A percentile compares a stretch with the other conserved stretches of the same genome.
Conservation (phyloP, 2,888 invertebrate genomes). For the Ormyrus labotus region DNA sequence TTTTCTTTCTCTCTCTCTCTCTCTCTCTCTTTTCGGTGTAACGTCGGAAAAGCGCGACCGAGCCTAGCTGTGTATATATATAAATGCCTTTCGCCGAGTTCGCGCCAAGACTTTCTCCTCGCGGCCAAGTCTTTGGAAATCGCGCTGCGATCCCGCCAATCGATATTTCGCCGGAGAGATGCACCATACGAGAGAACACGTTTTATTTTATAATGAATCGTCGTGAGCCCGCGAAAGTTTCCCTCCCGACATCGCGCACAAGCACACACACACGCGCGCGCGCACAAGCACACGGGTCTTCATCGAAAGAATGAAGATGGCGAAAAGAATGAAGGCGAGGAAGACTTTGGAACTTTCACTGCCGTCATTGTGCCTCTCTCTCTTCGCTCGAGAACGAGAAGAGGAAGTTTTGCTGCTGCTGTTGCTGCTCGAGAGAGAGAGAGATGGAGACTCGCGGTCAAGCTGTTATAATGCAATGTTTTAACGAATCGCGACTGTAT, state of each 20-base stretch:
- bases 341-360: constrained; percentile 18
- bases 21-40: not conserved
- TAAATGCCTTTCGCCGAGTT: constrained; percentile 32
- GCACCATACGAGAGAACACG: not conserved
- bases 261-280: not conserved
- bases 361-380: not conserved
- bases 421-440: no score
- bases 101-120: constrained; percentile 37
- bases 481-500: constrained; percentile 27
- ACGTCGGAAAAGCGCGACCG: constrained; percentile 18
- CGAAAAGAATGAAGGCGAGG: not conserved
- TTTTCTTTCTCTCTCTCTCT: no score
- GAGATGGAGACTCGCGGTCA: not conserved
- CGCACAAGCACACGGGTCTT: not conserved
- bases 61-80: not conserved
- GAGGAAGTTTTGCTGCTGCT: not conserved
- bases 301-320: not conserved
- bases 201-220: not conserved
- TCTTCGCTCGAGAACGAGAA: not conserved
- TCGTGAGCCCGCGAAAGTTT: constrained; percentile 1
- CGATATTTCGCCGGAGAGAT: not conserved
- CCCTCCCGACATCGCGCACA: not conserved
- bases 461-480: constrained; percentile 20
- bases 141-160: constrained; percentile 2
- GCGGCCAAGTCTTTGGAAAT: constrained; percentile 31